A percentile compares a stretch with the other conserved stretches of the same genome.
Conservation (phyloP, 2,113 vertebrate genomes). For the Equus quagga region DNA sequence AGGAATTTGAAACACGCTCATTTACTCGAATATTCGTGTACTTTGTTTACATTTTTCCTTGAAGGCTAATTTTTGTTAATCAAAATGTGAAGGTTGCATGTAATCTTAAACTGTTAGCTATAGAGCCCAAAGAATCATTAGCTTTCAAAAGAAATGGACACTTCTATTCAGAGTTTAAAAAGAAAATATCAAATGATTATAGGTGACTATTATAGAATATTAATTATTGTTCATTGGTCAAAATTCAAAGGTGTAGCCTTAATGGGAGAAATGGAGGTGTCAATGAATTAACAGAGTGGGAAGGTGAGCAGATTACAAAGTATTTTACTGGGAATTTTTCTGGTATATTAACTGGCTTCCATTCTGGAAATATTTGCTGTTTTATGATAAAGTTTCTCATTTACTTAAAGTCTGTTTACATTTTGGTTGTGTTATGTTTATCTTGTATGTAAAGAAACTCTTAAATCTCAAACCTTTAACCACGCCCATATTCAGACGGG, state of each 20-base stretch:
- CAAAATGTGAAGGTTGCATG: neutral
- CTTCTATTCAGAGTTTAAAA: neutral
- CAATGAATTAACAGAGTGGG: neutral
- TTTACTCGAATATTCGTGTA: neutral
- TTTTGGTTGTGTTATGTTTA: conserved; percentile 23
- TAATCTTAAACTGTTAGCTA: neutral
- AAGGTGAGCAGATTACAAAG: neutral
- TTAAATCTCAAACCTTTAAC: neutral
- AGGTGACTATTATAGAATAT: neutral
- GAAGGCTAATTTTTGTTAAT: neutral
- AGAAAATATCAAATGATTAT: neutral
- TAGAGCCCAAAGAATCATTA: neutral
- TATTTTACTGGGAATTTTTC: neutral
- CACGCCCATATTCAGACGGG: neutral
- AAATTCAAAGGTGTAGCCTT: neutral
- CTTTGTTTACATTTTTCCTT: neutral
- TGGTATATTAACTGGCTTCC: neutral
- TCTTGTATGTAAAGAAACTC: neutral
- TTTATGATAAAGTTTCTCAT: conserved; percentile 12
- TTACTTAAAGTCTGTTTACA: neutral
- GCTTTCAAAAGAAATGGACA: neutral
- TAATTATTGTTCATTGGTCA: neutral
- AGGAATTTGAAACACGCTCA: neutral
- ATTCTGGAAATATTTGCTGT: neutral
- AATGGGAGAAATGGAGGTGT: neutral